Evolutionary conservation across 2,888 invertebrate genomes (phyloP).

Genomic region (Synanthedon tipuliformis): DNA sequence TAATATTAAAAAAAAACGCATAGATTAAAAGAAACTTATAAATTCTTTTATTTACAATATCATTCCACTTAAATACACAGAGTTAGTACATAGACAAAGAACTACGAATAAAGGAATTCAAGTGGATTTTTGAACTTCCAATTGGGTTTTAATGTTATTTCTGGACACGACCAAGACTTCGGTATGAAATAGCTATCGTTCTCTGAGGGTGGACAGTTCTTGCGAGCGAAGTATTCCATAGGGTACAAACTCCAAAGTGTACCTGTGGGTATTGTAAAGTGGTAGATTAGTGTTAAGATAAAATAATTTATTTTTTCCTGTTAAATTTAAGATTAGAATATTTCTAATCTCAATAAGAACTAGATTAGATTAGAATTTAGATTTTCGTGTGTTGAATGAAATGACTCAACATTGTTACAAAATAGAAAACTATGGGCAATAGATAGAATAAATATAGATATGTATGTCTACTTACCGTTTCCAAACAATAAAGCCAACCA

Average conservation of each 20-base stretch:
- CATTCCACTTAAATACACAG: background rate
- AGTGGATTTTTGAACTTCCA: constrained; percentile 60
- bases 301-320: too few species aligned
- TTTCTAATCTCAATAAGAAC: too few species aligned
- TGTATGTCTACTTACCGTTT: constrained; percentile 58
- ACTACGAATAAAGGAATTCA: constrained; percentile 12
- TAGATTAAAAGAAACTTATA: too few species aligned
- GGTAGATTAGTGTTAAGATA: too few species aligned
- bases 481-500: constrained; percentile 86
- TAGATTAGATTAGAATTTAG: too few species aligned
- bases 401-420: too few species aligned
- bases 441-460: background rate
- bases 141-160: constrained; percentile 49
- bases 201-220: constrained; percentile 74
- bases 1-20: too few species aligned
- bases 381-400: too few species aligned
- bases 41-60: background rate
- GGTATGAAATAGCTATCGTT: constrained; percentile 56
- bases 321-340: too few species aligned
- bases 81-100: background rate
- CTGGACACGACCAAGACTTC: constrained; percentile 60
- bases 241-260: constrained; percentile 80
- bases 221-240: constrained; percentile 87
- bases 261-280: constrained; percentile 22
- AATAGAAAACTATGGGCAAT: background rate